These are phyloP conservation scores for Fissipunctia ypsillon DNA, from an alignment of 2,888 invertebrate genomes.

Conservation along the genomic window DNA sequence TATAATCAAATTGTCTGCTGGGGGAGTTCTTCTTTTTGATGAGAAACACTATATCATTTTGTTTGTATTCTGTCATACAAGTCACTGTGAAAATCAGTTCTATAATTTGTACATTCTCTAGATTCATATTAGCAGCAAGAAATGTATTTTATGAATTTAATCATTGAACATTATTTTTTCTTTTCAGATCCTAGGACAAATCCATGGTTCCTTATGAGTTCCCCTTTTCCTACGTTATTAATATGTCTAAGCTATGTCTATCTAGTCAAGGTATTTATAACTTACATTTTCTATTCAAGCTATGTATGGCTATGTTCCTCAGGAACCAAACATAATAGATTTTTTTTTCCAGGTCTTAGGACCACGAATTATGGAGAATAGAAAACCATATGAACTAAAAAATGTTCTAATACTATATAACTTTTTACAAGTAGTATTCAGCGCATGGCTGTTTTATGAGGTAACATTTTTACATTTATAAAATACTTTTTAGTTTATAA, in stretches of 20 bases:
- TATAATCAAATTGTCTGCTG: constrained; percentile 21
- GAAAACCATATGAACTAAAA: constrained; percentile 96
- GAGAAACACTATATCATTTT: neutral
- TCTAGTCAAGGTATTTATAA: constrained; percentile 94
- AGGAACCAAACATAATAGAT: neutral
- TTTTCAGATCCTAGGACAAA: constrained; percentile 96
- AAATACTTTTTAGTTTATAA: neutral
- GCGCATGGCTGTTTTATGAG: constrained; percentile 97
- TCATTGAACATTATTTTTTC: constrained; percentile 50
- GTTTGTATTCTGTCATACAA: neutral
- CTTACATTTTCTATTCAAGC: neutral
- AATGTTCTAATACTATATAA: constrained; percentile 95
- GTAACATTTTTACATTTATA: constrained; percentile 87
- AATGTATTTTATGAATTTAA: neutral
- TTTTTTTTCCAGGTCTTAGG: constrained; percentile 92
- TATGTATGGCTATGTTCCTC: neutral
- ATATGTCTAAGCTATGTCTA: constrained; percentile 97
- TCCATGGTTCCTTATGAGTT: constrained; percentile 98
- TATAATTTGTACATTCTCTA: neutral
- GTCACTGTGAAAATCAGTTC: neutral
- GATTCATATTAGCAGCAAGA: neutral
- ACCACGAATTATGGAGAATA: constrained; percentile 97
- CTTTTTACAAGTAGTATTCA: constrained; percentile 97
- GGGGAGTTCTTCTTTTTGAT: neutral
- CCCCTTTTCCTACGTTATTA: constrained; percentile 97